A percentile compares a stretch with the other conserved stretches of the same genome.
phyloP scores from a whole-genome alignment of 1,140 invertebrate species.

The Mya arenaria region DNA sequence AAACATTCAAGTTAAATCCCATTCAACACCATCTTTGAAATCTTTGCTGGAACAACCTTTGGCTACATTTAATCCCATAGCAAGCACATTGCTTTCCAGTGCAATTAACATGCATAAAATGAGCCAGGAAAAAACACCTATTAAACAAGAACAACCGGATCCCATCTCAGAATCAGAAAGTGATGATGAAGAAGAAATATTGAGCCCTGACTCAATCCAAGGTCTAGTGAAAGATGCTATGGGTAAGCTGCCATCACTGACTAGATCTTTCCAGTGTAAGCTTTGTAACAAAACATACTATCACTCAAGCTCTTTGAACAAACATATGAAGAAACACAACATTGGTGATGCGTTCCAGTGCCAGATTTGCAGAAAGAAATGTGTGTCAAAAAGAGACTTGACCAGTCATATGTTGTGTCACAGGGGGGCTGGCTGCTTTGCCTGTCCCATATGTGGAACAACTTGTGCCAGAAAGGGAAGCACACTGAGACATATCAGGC shows the following conservation, averaged over 20 bases:
- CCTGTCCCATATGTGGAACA: conserved; percentile 32
- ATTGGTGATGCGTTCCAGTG: conserved; percentile 16
- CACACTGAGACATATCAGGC: conserved; percentile 35
- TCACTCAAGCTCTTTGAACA: conserved; percentile 47
- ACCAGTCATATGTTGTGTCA: conserved; percentile 24
- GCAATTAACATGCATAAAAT: too few species aligned
- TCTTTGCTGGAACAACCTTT: conserved; percentile 35
- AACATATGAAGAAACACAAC: conserved; percentile 51
- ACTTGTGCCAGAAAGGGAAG: conserved; percentile 40
- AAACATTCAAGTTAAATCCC: too few species aligned
- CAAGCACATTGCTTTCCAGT: too few species aligned
- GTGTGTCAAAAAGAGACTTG: conserved; percentile 23
- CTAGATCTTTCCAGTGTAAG: conserved; percentile 24
- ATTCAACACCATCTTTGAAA: conserved; percentile 28
- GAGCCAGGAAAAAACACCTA: too few species aligned
- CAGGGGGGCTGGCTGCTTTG: conserved; percentile 1
- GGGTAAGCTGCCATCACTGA: too few species aligned
- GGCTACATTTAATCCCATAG: too few species aligned
- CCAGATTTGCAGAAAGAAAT: conserved; percentile 28
- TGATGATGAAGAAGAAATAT: background rate
- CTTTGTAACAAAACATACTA: conserved; percentile 36
- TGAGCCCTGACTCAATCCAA: background rate
- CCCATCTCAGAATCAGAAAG: too few species aligned
- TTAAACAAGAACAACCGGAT: too few species aligned
- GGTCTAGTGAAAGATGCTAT: background rate